A percentile compares a stretch with the other conserved stretches of the same genome.
phyloP scores from a whole-genome alignment of 2,888 invertebrate genomes.

The Coelogynopora nodosa region DNA sequence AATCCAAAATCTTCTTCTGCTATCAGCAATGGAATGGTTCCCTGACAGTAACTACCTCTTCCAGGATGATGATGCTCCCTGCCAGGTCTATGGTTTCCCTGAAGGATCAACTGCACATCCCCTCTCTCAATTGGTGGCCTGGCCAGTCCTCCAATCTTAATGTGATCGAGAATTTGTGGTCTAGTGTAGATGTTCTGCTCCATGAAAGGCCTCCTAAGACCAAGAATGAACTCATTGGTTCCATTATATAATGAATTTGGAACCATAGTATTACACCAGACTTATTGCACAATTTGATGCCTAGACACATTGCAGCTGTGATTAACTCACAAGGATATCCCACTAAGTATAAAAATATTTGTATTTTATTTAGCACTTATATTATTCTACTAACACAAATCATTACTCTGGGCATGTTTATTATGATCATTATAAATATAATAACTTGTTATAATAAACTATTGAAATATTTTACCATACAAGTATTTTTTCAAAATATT shows the following conservation, averaged over 20 bases:
- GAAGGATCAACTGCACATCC: slow-evolving; percentile 29
- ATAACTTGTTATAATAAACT: neutral
- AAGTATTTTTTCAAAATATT: neutral
- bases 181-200: neutral
- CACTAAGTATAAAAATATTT: slow-evolving; percentile 3
- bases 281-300: slow-evolving; percentile 22
- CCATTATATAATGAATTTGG: slow-evolving; percentile 24
- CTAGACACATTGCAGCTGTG: neutral
- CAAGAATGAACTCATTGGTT: slow-evolving; percentile 12
- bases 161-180: slow-evolving; percentile 34
- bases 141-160: slow-evolving; percentile 31
- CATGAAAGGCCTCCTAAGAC: slow-evolving; percentile 14
- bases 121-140: slow-evolving; percentile 29
- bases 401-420: neutral
- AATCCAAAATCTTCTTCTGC: too few species aligned
- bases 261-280: slow-evolving; percentile 27
- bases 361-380: neutral
- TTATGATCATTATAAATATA: neutral
- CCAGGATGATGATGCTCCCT: slow-evolving; percentile 31
- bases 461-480: neutral
- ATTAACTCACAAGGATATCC: neutral
- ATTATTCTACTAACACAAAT: neutral
- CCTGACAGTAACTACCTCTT: too few species aligned
- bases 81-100: slow-evolving; percentile 25
- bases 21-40: too few species aligned